Base-by-base conservation (phyloP, 2,113 vertebrate species). In the Sterrhoptilus dennistouni region DNA sequence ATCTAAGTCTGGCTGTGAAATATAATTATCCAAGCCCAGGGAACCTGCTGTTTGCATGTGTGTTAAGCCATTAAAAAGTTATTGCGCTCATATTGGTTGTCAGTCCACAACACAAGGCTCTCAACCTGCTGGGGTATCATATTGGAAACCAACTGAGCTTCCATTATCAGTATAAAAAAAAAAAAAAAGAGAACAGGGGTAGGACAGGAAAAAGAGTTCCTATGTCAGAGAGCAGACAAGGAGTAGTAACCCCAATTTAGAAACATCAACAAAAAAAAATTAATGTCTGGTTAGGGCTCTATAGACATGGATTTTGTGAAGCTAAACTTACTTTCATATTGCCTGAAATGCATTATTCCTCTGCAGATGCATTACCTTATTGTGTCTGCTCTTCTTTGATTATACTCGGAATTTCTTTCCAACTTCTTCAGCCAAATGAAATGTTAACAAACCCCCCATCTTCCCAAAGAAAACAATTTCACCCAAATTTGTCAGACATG, bases 1-100 rank as follows among this genome's bases (percentile, higher is more conserved):
- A 80, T 70, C 59, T 89, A 79, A 61, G 66, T 65, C 84, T 94
- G 57, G 38, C 85, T 83, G 59, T 88, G 85, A 91, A 95, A 94
- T 90, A 72, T 88, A 91, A 91, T 95, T 88, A 74, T 44, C 63
- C 3, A 1, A 65, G 59, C 42, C 14, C 29, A 49, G 35, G 75
- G 27, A 80, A 60, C 82, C 87, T 86, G 82, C 70, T 91, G 91
- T 33, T 95, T 95, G 63, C 87, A 66, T 53, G 57, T 88, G 77
- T 87, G 70, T 63, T 88, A 59, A 69, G 28, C 63, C 50, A 88
- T 94, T 94, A 93, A 91, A 90, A 90, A 79, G 82, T 80, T 70
- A 86, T 91, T 91, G 69, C 1, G 1, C 14, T 89, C 28, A 23
- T 28, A n/a, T 17, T 83, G 54, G 42, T n/a, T 80, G 42, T 85